Conservation (phyloP, 1,140 invertebrate genomes). For the Papilio machaon region DNA sequence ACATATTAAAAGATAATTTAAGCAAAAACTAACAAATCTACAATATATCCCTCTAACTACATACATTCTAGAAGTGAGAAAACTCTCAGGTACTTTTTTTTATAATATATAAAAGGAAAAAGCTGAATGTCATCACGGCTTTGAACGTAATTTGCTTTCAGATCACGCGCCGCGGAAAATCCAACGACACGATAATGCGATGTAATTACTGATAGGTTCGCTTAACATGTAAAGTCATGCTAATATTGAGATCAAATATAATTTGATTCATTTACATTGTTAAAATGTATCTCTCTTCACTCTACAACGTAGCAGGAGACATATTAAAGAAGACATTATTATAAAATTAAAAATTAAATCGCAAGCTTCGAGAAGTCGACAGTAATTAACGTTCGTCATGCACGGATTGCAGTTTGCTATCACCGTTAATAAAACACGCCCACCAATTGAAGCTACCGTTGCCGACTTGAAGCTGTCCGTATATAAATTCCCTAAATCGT, state of each 20-base stretch:
- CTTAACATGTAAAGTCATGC: conserved; percentile 9
- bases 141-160: conserved; percentile 13
- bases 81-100: background rate
- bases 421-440: too few species aligned
- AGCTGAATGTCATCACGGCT: conserved; percentile 9
- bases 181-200: conserved; percentile 3
- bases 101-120: background rate
- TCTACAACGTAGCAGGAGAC: background rate
- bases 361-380: too few species aligned
- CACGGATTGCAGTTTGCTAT: too few species aligned
- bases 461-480: too few species aligned
- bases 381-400: too few species aligned
- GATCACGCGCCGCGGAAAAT: conserved; percentile 16
- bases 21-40: too few species aligned
- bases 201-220: conserved; percentile 23
- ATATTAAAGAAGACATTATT: too few species aligned
- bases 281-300: background rate
- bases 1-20: too few species aligned
- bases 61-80: background rate
- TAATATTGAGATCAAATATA: background rate
- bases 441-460: too few species aligned
- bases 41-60: background rate
- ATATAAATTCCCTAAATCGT: too few species aligned
- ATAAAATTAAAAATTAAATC: too few species aligned
- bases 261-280: background rate